Conservation (phyloP, 2,797 vertebrate genomes). For the Perodicticus potto region DNA sequence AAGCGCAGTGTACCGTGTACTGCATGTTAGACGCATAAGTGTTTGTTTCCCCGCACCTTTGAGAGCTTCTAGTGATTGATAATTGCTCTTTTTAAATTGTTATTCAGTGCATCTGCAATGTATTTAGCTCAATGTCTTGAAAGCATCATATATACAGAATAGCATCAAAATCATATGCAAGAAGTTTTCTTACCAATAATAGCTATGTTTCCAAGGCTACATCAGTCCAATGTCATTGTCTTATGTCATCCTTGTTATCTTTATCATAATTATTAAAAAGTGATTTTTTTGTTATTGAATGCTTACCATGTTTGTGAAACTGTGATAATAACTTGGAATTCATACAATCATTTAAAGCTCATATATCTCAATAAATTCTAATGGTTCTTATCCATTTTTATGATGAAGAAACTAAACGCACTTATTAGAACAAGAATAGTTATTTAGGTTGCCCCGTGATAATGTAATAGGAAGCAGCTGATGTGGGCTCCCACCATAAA, state of each 20-base stretch:
- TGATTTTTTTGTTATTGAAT: not conserved
- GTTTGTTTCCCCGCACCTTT: not conserved
- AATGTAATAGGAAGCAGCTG: not conserved
- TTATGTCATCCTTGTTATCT: not conserved
- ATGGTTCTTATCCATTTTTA: not conserved
- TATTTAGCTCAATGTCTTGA: not conserved
- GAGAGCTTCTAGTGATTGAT: not conserved
- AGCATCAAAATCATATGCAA: not conserved
- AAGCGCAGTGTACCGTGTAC: not conserved
- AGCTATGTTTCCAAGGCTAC: not conserved
- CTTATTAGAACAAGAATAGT: not conserved
- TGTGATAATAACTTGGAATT: not conserved
- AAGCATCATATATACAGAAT: not conserved
- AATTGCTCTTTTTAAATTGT: not conserved
- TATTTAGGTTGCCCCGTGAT: not conserved
- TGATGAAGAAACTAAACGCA: not conserved
- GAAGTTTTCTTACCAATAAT: not conserved
- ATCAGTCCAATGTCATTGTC: fast-evolving
- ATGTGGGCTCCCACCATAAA: not conserved
- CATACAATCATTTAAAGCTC: not conserved
- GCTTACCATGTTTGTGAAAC: not conserved
- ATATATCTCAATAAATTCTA: not conserved
- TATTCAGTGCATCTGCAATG: not conserved
- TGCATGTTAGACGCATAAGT: not conserved
- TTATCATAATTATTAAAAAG: not conserved